Evolutionary conservation across 30 jellyfish, hydroid and myxozoan species (phyloP).

Genomic region (Clytia hemisphaerica): DNA sequence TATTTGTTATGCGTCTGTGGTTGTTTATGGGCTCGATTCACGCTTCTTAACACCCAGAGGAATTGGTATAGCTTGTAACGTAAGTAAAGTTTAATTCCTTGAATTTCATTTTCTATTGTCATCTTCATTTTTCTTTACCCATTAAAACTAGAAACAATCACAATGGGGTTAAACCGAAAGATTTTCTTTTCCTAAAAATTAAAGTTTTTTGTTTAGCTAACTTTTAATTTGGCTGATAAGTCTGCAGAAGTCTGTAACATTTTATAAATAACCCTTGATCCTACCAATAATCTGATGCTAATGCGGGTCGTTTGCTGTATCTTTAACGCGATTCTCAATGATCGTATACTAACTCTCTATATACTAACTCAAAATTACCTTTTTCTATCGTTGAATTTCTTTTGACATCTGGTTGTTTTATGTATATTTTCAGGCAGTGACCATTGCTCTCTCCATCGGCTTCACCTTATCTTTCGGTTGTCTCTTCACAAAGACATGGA

Average conservation of each 20-base stretch:
- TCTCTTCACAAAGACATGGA: slow-evolving; percentile 74
- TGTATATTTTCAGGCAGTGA: slow-evolving; percentile 40
- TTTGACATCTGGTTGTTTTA: too few relatives aligned
- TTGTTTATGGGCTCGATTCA: slow-evolving; percentile 57
- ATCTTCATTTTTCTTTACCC: background rate
- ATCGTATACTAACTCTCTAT: too few relatives aligned
- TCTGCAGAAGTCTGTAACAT: too few relatives aligned
- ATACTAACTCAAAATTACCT: too few relatives aligned
- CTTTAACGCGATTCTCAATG: too few relatives aligned
- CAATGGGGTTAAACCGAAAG: background rate
- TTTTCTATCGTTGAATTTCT: too few relatives aligned
- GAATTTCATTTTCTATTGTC: background rate
- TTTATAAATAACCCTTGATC: background rate
- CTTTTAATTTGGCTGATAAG: too few relatives aligned
- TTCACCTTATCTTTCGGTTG: slow-evolving; percentile 73
- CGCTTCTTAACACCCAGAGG: slow-evolving; percentile 24
- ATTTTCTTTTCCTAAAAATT: too few relatives aligned
- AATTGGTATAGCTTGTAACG: slow-evolving; percentile 51
- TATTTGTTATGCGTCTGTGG: slow-evolving; percentile 58
- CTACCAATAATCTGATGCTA: background rate
- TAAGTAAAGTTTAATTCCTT: background rate
- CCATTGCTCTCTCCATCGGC: slow-evolving; percentile 52
- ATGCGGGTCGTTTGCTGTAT: background rate
- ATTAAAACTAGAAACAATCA: background rate
- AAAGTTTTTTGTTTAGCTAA: too few relatives aligned